A percentile compares a stretch with the other conserved stretches of the same genome.
Evolutionary conservation across 2,888 invertebrate genomes (phyloP).

Genomic region (Rotaria sp.): DNA sequence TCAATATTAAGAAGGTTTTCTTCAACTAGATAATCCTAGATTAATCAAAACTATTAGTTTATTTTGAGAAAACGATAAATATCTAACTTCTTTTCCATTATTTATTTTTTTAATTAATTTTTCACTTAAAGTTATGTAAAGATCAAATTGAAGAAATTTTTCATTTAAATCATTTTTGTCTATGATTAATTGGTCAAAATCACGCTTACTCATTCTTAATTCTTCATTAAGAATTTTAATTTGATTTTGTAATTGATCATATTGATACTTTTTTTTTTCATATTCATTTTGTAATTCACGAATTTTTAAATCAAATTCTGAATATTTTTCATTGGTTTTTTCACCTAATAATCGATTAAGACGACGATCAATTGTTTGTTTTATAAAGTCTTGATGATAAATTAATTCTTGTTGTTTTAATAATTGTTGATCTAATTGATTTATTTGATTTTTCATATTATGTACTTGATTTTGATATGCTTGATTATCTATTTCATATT

Average conservation of each 20-base stretch:
- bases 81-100: background rate
- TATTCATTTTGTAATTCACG: conserved; percentile 49
- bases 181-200: background rate
- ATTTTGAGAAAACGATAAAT: background rate
- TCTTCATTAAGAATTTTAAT: conserved; percentile 4
- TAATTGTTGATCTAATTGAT: conserved; percentile 52
- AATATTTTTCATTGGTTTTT: conserved; percentile 52
- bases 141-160: conserved; percentile 12
- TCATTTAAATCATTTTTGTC: background rate
- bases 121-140: background rate
- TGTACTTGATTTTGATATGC: conserved; percentile 40
- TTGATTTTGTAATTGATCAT: conserved; percentile 42
- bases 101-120: background rate
- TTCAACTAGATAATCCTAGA: background rate
- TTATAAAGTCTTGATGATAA: conserved; percentile 54
- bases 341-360: conserved; percentile 54
- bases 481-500: background rate
- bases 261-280: conserved; percentile 49
- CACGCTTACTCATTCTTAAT: background rate
- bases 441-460: conserved; percentile 50
- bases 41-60: background rate
- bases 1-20: background rate
- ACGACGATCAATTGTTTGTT: conserved; percentile 53
- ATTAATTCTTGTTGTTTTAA: conserved; percentile 55
- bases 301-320: conserved; percentile 49